phyloP scores from a whole-genome alignment of 2,797 vertebrate genomes.

The Cyprinella venusta region DNA sequence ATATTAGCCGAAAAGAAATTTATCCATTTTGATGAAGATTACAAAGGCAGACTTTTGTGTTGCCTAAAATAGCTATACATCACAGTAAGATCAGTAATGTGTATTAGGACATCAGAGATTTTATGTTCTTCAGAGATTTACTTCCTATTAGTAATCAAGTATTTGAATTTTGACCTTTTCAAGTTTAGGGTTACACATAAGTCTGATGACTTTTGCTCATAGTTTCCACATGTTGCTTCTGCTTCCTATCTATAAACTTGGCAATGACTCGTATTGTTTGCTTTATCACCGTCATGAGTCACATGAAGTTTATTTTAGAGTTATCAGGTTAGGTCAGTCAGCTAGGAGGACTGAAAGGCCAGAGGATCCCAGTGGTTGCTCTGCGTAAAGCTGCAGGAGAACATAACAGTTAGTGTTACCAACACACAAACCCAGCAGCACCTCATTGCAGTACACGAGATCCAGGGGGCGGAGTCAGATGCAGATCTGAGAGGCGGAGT shows the following conservation, averaged over 20 bases:
- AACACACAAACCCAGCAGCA: constrained; percentile 11
- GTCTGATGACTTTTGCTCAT: neutral
- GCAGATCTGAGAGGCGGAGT: too few species aligned
- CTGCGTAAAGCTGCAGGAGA: neutral
- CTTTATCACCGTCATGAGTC: constrained; percentile 32
- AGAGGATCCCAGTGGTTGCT: neutral
- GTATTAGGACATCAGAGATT: neutral
- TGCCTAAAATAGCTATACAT: neutral
- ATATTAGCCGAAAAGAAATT: neutral
- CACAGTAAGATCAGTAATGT: neutral
- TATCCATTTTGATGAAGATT: neutral
- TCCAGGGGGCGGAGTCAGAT: too few species aligned
- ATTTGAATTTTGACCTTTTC: constrained; percentile 8
- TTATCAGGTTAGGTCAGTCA: neutral
- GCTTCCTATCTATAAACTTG: neutral
- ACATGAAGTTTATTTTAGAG: constrained; percentile 27
- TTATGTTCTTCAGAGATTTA: neutral
- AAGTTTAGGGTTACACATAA: neutral
- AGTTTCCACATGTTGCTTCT: constrained; percentile 10
- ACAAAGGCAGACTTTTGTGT: neutral
- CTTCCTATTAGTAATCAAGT: constrained; percentile 14
- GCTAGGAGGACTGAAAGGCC: neutral
- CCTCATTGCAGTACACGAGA: too few species aligned
- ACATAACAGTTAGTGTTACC: constrained; percentile 17
- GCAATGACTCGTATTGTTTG: constrained; percentile 23